Conservation (phyloP, 2,113 vertebrate genomes). For the Colinus virginianus region DNA sequence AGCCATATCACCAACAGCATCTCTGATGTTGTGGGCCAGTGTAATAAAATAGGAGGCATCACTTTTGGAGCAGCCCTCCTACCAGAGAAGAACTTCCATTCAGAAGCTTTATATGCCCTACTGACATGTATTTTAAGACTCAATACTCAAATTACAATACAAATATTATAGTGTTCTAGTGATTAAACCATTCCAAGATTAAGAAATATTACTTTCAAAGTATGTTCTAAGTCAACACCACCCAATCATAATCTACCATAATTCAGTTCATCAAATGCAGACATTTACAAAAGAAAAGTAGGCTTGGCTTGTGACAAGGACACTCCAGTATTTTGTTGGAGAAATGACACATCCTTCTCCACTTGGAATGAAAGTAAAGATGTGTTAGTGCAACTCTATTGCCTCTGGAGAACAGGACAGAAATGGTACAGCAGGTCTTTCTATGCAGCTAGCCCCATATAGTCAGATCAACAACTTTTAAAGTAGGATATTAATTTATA, state of each 20-base stretch:
- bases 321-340: not conserved
- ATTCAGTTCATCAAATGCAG: not conserved
- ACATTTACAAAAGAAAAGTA: not conserved
- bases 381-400: not conserved
- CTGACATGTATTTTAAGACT: not conserved
- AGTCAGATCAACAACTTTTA: not conserved
- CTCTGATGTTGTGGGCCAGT: too few species aligned
- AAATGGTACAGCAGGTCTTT: not conserved
- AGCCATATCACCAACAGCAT: too few species aligned
- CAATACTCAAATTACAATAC: too few species aligned
- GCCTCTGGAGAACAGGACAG: not conserved
- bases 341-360: fast-evolving
- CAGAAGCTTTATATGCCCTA: not conserved
- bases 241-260: not conserved
- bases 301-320: not conserved
- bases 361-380: not conserved
- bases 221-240: not conserved
- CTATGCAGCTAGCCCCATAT: fast-evolving
- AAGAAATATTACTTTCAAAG: not conserved
- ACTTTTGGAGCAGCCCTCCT: not conserved
- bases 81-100: not conserved
- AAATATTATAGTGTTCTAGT: fast-evolving
- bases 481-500: not conserved
- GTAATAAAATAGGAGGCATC: too few species aligned
- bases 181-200: not conserved